A percentile compares a stretch with the other conserved stretches of the same genome.
Conservation (phyloP, 2,113 vertebrate genomes). For the Eira barbara region DNA sequence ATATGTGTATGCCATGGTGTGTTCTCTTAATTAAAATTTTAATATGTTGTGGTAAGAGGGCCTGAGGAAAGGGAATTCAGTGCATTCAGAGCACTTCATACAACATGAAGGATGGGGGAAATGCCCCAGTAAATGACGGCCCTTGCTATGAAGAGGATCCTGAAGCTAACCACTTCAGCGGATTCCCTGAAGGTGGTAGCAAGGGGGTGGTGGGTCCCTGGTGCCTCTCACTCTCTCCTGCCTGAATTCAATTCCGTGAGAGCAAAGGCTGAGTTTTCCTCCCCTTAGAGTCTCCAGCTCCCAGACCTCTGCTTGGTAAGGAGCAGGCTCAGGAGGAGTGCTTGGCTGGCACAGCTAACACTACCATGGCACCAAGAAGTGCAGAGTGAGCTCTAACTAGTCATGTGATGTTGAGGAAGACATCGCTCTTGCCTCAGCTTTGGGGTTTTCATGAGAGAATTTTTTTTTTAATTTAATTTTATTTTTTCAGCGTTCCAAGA, state of each 20-base stretch:
- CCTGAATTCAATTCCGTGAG: background rate
- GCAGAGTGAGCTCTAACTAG: background rate
- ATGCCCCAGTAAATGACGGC: background rate
- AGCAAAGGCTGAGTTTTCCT: background rate
- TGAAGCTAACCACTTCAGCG: background rate
- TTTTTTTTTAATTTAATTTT: background rate
- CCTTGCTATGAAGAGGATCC: background rate
- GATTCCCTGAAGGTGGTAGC: fast-evolving
- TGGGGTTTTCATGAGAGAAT: background rate
- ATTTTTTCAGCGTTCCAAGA: too few species aligned
- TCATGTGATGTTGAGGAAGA: background rate
- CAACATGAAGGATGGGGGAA: background rate
- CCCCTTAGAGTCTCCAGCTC: background rate
- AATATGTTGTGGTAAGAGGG: slow-evolving; percentile 6
- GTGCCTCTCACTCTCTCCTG: fast-evolving
- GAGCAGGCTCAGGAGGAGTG: background rate
- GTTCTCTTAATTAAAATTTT: slow-evolving; percentile 55
- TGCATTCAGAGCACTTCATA: background rate
- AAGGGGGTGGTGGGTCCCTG: background rate
- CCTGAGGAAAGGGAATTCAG: background rate
- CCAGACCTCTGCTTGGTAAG: background rate
- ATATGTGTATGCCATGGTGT: background rate
- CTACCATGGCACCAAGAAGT: fast-evolving
- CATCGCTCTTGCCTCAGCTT: background rate
- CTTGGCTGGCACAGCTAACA: background rate